Conservation (phyloP, 2,888 invertebrate species). For the Erebia palarica region DNA sequence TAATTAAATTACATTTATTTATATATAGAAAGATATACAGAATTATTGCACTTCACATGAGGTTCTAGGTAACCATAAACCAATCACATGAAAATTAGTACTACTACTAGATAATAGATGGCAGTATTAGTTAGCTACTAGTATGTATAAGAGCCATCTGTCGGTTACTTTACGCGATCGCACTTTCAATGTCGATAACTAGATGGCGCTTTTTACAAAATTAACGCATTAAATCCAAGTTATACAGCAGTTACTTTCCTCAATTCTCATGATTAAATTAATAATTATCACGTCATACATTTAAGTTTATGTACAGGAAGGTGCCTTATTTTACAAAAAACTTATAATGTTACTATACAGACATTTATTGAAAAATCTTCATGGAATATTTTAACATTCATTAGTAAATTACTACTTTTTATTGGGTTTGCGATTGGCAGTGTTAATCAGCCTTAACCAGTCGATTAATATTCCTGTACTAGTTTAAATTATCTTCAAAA, state of each 20-base stretch:
- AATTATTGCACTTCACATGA: slow-evolving; percentile 49
- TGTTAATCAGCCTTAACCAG: slow-evolving; percentile 19
- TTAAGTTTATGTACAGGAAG: slow-evolving; percentile 33
- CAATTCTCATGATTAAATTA: not conserved
- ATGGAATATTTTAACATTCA: slow-evolving; percentile 22
- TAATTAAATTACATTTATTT: slow-evolving; percentile 36
- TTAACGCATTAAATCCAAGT: not conserved
- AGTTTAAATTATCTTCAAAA: slow-evolving; percentile 27
- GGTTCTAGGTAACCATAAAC: slow-evolving; percentile 30
- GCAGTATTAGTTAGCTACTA: slow-evolving; percentile 43
- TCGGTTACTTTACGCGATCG: slow-evolving; percentile 17
- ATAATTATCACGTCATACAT: slow-evolving; percentile 24
- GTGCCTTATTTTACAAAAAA: slow-evolving; percentile 36
- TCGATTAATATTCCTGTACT: slow-evolving; percentile 15
- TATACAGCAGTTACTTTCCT: not conserved
- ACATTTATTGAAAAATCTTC: slow-evolving; percentile 26
- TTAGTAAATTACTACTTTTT: slow-evolving; percentile 20
- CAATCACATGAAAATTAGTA: slow-evolving; percentile 37
- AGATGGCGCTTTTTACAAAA: slow-evolving; percentile 28
- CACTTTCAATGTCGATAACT: slow-evolving; percentile 1
- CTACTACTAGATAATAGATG: slow-evolving; percentile 45
- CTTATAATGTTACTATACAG: slow-evolving; percentile 32
- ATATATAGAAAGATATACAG: slow-evolving; percentile 43
- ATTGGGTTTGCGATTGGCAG: slow-evolving; percentile 19
- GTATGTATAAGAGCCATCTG: slow-evolving; percentile 30